Evolutionary conservation across 1,140 invertebrate genomes (phyloP), one percentile per base, ranked within the genome.

Genomic region (Diprion similis): DNA sequence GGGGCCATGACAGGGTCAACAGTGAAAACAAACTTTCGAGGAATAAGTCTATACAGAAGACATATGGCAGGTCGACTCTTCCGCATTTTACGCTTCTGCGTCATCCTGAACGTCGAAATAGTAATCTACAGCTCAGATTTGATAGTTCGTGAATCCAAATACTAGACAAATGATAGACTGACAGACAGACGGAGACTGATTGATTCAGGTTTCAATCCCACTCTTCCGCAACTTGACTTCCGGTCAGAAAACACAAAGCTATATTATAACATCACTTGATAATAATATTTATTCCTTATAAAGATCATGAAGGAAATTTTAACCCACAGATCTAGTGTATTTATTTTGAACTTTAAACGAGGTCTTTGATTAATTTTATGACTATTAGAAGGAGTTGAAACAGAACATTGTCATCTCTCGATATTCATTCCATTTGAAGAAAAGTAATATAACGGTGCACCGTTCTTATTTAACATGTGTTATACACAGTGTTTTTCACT

Each of bases 401-500:
- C 51, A 59, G n/a, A 59, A 59, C 51, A 59, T 59, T 59, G 78
- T 79, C 72, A 71, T 76, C 71, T 75, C 73, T 78, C 74, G 74
- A 82, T 67, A 80, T 83, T 84, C 83, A 84, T 84, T 84, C 82
- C 83, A 84, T 84, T 79, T 75, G 74, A 83, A 80, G 75, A 81
- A 79, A 79, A 78, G 51, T 48, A 70, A 70, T 46, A 73, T 72
- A 73, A 73, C 47, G 69, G 71, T 59, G 72, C 67, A 72, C 66
- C 59, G 66, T 48, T 51, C 59, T 66, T 73, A 72, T 75, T 71
- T 71, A 73, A 78, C 72, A 80, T 79, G 79, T 80, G 78, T 82
- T 79, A 78, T 76, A 76, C 68, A 73, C 78, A 79, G 74, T 78
- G 73, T 74, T 37, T 37, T 37, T 6, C 68, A 74, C 19, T 59